These are phyloP conservation scores for Rattus rattus DNA, from an alignment of 2,113 vertebrate species.

Conservation along the genomic window DNA sequence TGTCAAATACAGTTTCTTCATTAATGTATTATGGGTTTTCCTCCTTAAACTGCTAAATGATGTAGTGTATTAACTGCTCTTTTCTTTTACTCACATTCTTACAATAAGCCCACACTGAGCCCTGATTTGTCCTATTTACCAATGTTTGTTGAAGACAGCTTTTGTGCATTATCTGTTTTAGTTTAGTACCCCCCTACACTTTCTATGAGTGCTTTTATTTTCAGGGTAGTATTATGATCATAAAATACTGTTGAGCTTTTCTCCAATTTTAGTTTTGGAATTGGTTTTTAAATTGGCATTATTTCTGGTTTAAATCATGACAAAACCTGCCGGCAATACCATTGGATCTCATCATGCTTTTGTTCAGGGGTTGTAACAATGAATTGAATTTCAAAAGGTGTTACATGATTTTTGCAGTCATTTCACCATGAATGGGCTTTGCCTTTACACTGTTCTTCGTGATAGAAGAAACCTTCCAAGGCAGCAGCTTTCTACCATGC, in stretches of 20 bases:
- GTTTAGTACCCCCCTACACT: background rate
- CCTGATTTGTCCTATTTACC: background rate
- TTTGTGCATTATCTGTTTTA: background rate
- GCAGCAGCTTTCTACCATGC: background rate
- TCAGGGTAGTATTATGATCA: background rate
- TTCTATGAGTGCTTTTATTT: background rate
- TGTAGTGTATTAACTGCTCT: background rate
- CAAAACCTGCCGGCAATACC: slow-evolving; percentile 4
- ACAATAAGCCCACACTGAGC: background rate
- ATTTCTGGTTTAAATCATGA: background rate
- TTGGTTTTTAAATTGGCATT: background rate
- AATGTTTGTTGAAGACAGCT: background rate
- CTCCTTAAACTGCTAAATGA: background rate
- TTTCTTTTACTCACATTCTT: background rate
- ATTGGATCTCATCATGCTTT: background rate
- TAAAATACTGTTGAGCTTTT: background rate
- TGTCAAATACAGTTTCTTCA: background rate
- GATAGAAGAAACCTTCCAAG: background rate
- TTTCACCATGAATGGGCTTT: slow-evolving; percentile 1
- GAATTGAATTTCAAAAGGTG: background rate
- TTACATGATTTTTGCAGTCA: background rate
- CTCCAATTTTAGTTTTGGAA: background rate
- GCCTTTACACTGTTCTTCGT: background rate
- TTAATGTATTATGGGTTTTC: background rate
- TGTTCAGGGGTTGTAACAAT: slow-evolving; percentile 7